These are phyloP conservation scores for Cepaea nemoralis DNA, from an alignment of 1,140 invertebrate species.

Conservation along the genomic window DNA sequence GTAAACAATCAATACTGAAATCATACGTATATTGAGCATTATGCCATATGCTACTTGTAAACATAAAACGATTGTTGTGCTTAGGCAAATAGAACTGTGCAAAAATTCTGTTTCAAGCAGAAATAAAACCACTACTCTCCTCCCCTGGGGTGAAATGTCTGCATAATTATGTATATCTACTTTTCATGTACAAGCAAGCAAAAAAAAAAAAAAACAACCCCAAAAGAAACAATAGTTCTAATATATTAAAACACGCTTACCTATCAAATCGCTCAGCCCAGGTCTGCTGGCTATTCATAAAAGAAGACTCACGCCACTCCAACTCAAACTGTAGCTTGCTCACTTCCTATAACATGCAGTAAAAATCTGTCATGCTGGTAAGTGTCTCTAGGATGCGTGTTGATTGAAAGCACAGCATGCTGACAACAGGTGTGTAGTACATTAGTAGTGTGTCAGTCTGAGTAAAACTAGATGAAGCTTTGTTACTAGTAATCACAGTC, in stretches of 20 bases:
- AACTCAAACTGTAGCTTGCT: constrained; percentile 64
- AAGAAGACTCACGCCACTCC: constrained; percentile 53
- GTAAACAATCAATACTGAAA: too few species aligned
- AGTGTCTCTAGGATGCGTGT: background rate
- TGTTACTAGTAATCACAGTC: too few species aligned
- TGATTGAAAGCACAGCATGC: background rate
- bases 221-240: background rate
- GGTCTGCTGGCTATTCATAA: constrained; percentile 59
- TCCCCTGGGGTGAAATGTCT: background rate
- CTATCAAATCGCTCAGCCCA: constrained; percentile 64
- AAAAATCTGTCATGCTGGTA: constrained; percentile 25
- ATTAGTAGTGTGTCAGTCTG: background rate
- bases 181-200: background rate
- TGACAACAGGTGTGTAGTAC: background rate
- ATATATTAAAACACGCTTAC: constrained; percentile 42
- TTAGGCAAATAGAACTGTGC: background rate
- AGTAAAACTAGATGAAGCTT: background rate
- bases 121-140: background rate
- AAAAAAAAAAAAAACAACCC: constrained; percentile 8
- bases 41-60: background rate
- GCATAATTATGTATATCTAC: background rate
- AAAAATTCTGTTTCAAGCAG: constrained; percentile 5
- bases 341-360: constrained; percentile 53
- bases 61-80: background rate
- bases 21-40: too few species aligned